Percentiles rank a stretch among this genome's conserved stretches.
phyloP scores from a whole-genome alignment of 2,797 vertebrate genomes.

The Chelidonichthys spinosus region DNA sequence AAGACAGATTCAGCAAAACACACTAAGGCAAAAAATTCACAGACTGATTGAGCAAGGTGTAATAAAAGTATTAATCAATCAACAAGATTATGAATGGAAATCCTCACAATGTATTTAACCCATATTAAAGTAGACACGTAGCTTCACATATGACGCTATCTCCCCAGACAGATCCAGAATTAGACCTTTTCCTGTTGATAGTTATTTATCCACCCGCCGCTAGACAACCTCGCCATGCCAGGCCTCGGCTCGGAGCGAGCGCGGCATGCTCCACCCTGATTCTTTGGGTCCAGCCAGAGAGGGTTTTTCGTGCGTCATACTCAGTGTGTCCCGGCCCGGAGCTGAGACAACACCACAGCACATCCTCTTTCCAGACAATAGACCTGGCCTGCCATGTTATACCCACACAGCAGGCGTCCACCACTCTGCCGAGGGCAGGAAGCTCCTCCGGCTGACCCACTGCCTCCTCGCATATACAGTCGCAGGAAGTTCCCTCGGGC shows the following conservation, averaged over 20 bases:
- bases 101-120: neutral
- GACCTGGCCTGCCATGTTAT: slow-evolving; percentile 79
- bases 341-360: slow-evolving; percentile 84
- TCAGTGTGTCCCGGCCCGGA: slow-evolving; percentile 83
- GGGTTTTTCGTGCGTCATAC: slow-evolving; percentile 92
- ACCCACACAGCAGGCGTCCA: slow-evolving; percentile 83
- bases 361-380: slow-evolving; percentile 93
- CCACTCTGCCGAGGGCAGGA: slow-evolving; percentile 79
- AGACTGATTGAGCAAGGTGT: neutral
- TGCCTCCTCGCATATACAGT: slow-evolving; percentile 78
- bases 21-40: neutral
- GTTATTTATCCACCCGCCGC: neutral
- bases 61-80: neutral
- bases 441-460: slow-evolving; percentile 82
- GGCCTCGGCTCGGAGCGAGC: slow-evolving; percentile 34
- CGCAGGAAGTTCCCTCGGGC: slow-evolving; percentile 78
- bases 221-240: slow-evolving; percentile 74
- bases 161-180: neutral
- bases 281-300: slow-evolving; percentile 84
- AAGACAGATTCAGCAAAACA: slow-evolving; percentile 5
- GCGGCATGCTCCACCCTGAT: slow-evolving; percentile 81
- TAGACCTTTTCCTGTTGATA: slow-evolving; percentile 30
- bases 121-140: neutral
- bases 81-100: neutral
- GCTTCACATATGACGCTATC: neutral